Evolutionary conservation across 2,888 invertebrate species (phyloP), one percentile per base, ranked within the genome.

Genomic region (Tenthredo mesomela): DNA sequence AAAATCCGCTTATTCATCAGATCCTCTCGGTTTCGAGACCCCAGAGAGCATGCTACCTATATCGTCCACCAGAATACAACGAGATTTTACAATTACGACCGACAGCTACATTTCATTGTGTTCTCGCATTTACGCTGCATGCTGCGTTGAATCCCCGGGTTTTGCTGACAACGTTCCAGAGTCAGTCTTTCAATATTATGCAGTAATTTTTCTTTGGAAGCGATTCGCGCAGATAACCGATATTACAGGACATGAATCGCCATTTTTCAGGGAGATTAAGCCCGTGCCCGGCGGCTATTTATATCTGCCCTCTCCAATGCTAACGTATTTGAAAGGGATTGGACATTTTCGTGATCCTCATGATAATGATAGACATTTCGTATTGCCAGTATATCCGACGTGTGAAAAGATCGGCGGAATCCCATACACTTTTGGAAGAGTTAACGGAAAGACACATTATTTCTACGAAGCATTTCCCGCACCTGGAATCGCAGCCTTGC

Each of bases 61-160:
- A 33, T 54, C 29, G 5, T 18, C 1, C 18, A 29, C 10, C 6
- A 77, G 54, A 12, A 18, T 9, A 50, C 29, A 29, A 18, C n/a
- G 54, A 0, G 25, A 25, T 54, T 80, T 80, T 25, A 80, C 80
- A 12, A 65, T 80, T 15, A 80, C 80, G 3, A 80, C 80, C 15
- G 80, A 80, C 61, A 80, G 80, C 80, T 80, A 80, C 43, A 80
- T 80, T 33, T 58, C 58, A 10, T 40, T 61, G 40, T n/a, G 61
- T 40, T 80, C 80, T n/a, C 37, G 80, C 7, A 58, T 80, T 1
- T 80, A 80, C 43, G 18, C 37, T 6, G 80, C 80, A 25, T 12
- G 18, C 7, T 80, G 61, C 61, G 12, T 18, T 54, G 29, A 50
- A n/a, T 10, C 21, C 15, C 3, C 21, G 7, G 21, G 15, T 29